Evolutionary conservation across 2,797 vertebrate species (phyloP), one percentile per base, ranked within the genome.

Genomic region (Sebastes itinus): DNA sequence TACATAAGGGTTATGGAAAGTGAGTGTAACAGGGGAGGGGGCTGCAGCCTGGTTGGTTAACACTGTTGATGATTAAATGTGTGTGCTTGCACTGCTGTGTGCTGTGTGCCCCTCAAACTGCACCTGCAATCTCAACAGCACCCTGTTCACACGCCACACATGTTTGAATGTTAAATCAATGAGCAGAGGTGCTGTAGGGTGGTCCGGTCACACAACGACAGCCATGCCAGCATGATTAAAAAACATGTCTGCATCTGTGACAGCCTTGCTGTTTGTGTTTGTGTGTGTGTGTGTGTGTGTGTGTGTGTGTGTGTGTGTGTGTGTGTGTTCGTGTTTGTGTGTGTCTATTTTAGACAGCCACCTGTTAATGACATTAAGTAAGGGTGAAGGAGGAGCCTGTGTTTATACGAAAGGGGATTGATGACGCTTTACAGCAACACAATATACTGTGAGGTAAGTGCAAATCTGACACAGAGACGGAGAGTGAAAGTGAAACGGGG

Each of bases 281-380:
- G 82, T 64, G 67, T 20, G 78, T 79, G 59, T 59, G 64, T 58
- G 82, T 33, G 87, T 14, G 78, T 79, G 87, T 14, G 78, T 64
- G 67, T 56, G 82, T 25, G 87, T 18, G 78, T 80, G 59, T 61
- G 67, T 60, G 82, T 30, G 87, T 16, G 78, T 81, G 56, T 61
- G 67, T 56, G 82, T 64, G 67, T 60, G 82, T 30, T 85, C 9
- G 78, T 64, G 67, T 60, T 81, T 33, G 87, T 20, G 78, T 33
- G 87, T 20, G 78, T 81, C 95, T 96, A 96, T 96, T 96, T 96
- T 91, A 30, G 94, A 95, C 92, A 88, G 86, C 90, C 96, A 96
- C 95, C 96, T 96, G 95, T 96, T 96, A 96, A 96, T 94, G 94
- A 96, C 93, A 95, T 96, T 94, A 95, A 94, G 90, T 92, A 77